Percentiles rank a stretch among this genome's conserved stretches.
phyloP scores from a whole-genome alignment of 2,797 vertebrate genomes.

The Taeniopygia guttata region DNA sequence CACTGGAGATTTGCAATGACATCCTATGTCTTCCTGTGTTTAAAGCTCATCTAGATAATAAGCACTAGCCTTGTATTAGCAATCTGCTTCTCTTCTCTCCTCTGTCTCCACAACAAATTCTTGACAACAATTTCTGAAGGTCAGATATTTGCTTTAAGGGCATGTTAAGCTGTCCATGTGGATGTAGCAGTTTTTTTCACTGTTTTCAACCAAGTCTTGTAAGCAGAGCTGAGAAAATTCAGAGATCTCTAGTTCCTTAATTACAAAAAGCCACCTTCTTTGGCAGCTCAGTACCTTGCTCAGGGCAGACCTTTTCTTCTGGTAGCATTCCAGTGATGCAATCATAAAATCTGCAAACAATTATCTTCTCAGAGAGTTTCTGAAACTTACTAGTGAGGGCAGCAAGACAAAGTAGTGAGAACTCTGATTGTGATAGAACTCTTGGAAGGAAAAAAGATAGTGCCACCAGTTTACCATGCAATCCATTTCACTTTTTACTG shows the following conservation, averaged over 20 bases:
- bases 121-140: background rate
- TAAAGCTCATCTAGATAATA: background rate
- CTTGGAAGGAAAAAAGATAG: background rate
- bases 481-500: background rate
- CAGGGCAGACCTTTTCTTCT: background rate
- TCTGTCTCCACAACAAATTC: background rate
- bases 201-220: background rate
- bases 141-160: background rate
- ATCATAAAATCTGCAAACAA: background rate
- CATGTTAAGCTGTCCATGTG: background rate
- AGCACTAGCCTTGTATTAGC: background rate
- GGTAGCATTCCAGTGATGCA: background rate
- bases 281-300: background rate
- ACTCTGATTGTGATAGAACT: background rate
- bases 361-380: background rate
- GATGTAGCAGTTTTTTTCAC: background rate
- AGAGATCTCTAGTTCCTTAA: background rate
- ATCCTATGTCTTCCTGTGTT: background rate
- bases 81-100: background rate
- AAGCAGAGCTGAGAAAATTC: background rate
- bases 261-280: background rate
- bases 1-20: background rate
- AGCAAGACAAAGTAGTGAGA: background rate
- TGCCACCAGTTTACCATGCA: background rate
- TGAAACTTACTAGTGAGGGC: background rate